phyloP scores from a whole-genome alignment of 2,888 invertebrate species.

The Biston stratarius region DNA sequence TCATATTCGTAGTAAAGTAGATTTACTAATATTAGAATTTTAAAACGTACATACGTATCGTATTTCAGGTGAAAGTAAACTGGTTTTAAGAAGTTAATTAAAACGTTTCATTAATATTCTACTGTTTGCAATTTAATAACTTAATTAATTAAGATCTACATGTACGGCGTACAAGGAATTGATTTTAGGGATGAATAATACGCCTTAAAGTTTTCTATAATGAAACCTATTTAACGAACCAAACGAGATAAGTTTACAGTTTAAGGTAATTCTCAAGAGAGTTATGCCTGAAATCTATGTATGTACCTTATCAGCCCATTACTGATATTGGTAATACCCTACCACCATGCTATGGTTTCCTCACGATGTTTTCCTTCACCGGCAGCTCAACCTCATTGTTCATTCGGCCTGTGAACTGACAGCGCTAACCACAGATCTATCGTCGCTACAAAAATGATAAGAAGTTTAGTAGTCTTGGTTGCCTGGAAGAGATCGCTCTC shows the following conservation, averaged over 20 bases:
- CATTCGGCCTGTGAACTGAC: too few relatives aligned
- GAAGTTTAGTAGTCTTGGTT: too few relatives aligned
- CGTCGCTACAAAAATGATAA: too few relatives aligned
- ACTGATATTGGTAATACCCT: too few relatives aligned
- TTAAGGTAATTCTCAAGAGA: not conserved
- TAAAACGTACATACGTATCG: not conserved
- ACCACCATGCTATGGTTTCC: too few relatives aligned
- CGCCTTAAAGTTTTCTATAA: not conserved
- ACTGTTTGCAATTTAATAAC: slow-evolving; percentile 26
- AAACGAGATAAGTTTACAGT: not conserved
- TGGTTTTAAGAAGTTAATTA: slow-evolving; percentile 28
- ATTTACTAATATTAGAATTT: not conserved
- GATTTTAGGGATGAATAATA: not conserved
- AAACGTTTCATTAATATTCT: slow-evolving; percentile 12
- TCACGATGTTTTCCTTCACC: too few relatives aligned
- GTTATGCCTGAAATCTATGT: too few relatives aligned
- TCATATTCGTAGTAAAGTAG: too few relatives aligned
- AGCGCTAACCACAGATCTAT: too few relatives aligned
- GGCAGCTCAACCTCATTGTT: too few relatives aligned
- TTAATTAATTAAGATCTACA: slow-evolving; percentile 23
- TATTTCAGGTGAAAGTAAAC: slow-evolving; percentile 7
- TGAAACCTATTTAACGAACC: not conserved
- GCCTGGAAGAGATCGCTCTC: too few relatives aligned
- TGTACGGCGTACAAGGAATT: slow-evolving; percentile 9
- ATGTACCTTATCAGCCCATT: too few relatives aligned